Percentiles rank a stretch among this genome's conserved stretches.
These are phyloP conservation scores for Disparrhopalites patrizii DNA, from an alignment of 2,888 invertebrate species.

Conservation along the genomic window DNA sequence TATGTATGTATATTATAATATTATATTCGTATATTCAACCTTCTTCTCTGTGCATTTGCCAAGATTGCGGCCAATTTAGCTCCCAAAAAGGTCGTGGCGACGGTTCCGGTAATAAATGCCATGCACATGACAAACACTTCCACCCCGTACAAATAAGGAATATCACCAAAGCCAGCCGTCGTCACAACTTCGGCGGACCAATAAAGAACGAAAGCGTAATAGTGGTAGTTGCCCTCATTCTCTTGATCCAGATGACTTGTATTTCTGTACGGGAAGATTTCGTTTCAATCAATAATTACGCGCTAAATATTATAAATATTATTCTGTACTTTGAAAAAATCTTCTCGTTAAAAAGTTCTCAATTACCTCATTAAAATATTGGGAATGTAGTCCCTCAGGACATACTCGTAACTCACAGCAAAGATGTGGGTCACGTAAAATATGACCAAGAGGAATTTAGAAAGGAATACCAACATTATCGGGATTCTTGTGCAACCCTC, in stretches of 20 bases:
- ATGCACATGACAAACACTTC: slow-evolving; percentile 29
- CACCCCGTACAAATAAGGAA: slow-evolving; percentile 12
- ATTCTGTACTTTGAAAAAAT: background rate
- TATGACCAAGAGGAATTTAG: slow-evolving; percentile 26
- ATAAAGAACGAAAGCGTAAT: slow-evolving; percentile 33
- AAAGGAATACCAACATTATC: slow-evolving; percentile 26
- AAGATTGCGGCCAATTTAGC: slow-evolving; percentile 40
- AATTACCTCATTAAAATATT: background rate
- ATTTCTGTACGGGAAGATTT: background rate
- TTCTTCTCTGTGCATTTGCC: slow-evolving; percentile 37
- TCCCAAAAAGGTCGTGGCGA: slow-evolving; percentile 30
- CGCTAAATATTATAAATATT: background rate
- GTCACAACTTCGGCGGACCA: slow-evolving; percentile 38
- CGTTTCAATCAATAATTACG: no score
- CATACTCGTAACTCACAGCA: slow-evolving; percentile 32
- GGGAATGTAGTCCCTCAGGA: slow-evolving; percentile 23
- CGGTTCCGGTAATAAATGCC: slow-evolving; percentile 34
- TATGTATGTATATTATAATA: no score
- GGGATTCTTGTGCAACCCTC: slow-evolving; percentile 24
- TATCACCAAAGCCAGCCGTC: slow-evolving; percentile 40
- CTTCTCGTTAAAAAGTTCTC: background rate
- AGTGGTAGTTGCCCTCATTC: background rate
- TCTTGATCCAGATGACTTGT: background rate
- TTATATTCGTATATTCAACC: no score
- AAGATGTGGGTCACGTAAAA: slow-evolving; percentile 36